Evolutionary conservation across 2,113 vertebrate genomes (phyloP).

Genomic region (Stercorarius parasiticus): DNA sequence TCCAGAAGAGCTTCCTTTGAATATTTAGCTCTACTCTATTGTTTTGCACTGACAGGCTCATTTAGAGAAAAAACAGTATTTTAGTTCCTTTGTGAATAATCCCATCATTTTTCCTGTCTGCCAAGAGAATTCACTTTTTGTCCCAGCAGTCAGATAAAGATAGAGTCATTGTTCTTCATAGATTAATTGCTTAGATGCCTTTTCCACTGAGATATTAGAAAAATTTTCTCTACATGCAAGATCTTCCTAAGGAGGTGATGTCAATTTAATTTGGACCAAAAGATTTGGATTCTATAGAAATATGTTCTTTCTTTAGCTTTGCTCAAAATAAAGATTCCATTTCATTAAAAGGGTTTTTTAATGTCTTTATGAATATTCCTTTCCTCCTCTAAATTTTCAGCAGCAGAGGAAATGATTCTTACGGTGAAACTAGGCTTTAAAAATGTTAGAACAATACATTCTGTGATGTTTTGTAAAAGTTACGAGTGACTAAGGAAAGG

Average conservation of each 20-base stretch:
- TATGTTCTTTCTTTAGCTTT: background rate
- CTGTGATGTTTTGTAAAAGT: background rate
- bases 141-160: conserved; percentile 16
- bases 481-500: background rate
- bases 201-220: background rate
- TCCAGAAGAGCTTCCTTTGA: conserved; percentile 3
- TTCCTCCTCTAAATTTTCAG: background rate
- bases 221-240: background rate
- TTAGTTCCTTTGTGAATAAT: conserved; percentile 25
- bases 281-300: background rate
- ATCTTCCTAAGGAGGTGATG: background rate
- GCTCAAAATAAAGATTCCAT: background rate
- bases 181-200: conserved; percentile 30
- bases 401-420: background rate
- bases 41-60: conserved; percentile 8
- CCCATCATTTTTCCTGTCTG: background rate
- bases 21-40: background rate
- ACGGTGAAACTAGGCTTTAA: background rate
- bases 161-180: conserved; percentile 18
- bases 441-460: background rate
- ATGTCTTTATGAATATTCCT: background rate
- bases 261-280: background rate
- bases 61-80: conserved; percentile 21
- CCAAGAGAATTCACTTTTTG: background rate
- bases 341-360: background rate